These are phyloP conservation scores for Drosophila sulfurigaster DNA, from an alignment of 1,140 invertebrate species.

Conservation along the genomic window DNA sequence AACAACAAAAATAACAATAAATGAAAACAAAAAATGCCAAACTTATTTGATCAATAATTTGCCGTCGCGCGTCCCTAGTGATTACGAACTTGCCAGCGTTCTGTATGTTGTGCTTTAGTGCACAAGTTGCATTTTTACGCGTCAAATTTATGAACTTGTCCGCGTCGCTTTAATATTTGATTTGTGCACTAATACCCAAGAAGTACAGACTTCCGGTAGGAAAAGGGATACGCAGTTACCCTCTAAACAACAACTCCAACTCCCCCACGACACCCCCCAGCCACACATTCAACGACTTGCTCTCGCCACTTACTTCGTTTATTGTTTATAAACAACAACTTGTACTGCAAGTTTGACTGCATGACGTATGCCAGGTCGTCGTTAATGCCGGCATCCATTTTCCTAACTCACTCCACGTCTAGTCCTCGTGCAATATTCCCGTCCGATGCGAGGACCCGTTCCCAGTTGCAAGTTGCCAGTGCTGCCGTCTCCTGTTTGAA, in stretches of 20 bases:
- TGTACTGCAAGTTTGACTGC: conserved; percentile 44
- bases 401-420: conserved; percentile 19
- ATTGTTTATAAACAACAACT: conserved; percentile 82
- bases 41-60: conserved; percentile 79
- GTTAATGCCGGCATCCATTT: conserved; percentile 52
- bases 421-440: conserved; percentile 7
- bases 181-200: conserved; percentile 66
- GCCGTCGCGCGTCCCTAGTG: conserved; percentile 73
- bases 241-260: background rate
- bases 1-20: conserved; percentile 7
- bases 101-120: conserved; percentile 26
- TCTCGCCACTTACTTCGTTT: conserved; percentile 63
- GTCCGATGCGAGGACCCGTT: conserved; percentile 5
- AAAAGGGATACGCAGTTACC: conserved; percentile 55
- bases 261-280: conserved; percentile 1
- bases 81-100: conserved; percentile 37
- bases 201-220: conserved; percentile 51
- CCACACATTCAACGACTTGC: conserved; percentile 23
- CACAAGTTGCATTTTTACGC: conserved; percentile 73
- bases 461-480: background rate
- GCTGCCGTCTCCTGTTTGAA: conserved; percentile 33
- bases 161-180: conserved; percentile 60
- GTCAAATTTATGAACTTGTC: conserved; percentile 72
- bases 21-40: conserved; percentile 38
- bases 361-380: conserved; percentile 73